Base-by-base conservation (phyloP, 2,113 vertebrate species). In the Sphyrna mokarran region DNA sequence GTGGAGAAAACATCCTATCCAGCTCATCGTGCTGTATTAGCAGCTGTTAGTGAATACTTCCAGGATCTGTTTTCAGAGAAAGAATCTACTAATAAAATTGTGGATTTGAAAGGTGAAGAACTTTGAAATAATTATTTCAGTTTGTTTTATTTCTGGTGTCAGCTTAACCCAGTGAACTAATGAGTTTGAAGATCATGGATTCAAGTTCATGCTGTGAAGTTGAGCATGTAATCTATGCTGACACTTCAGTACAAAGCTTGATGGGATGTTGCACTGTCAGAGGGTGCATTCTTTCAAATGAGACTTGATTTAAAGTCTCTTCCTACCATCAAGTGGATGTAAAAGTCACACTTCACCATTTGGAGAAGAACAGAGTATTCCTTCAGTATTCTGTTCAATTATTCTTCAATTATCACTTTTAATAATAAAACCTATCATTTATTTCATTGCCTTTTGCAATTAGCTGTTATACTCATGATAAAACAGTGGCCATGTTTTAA, bases 21-120 rank as follows among this genome's bases (percentile, higher is more conserved):
- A 1, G 98, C 98, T 4, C 98, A 98, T 96, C 97, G 96, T 96
- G 97, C 98, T 0, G 98, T 98, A 4, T 96, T 98, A 96, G 98
- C 98, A 0, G 98, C 98, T 0, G 98, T 98, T 96, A 98, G 98
- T 94, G 98, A 98, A 96, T 98, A 98, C 97, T 98, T 98, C 96
- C 97, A 98, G 96, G 98, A 98, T 96, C 96, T 98, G 76, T 98
- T 98, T 95, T 97, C 97, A 29, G 98, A 98, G 95, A 98, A 98
- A 97, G 98, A 97, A 96, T 97, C 96, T 0, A 86, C 96, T 95
- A 97, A 95, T 96, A 96, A 96, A 48, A 97, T 98, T 96, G 96
- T 98, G 94, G 98, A 98, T 96, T 97, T 98, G 68, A 98, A 97
- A 9, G 98, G 98, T 98, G 97, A 96, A 96, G 22, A 48, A 72